phyloP scores from a whole-genome alignment of 2,113 vertebrate species.

The Cyanoderma ruficeps region DNA sequence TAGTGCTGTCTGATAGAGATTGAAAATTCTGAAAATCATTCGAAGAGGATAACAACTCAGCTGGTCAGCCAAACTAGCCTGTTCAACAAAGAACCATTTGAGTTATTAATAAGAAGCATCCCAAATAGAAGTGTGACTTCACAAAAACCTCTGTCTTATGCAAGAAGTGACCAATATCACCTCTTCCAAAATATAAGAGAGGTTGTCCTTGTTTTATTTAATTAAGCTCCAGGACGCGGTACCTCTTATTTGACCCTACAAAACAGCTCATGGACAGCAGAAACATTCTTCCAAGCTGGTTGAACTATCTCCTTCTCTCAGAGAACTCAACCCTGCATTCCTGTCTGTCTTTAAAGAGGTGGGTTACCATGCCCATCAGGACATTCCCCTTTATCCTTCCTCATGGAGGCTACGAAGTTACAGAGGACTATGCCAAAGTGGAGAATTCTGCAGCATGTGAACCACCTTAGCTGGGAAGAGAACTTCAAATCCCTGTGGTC shows the following conservation, averaged over 20 bases:
- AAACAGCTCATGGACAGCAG: not conserved
- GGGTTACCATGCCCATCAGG: not conserved
- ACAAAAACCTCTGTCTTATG: not conserved
- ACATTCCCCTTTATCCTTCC: not conserved
- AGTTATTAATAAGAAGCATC: not conserved
- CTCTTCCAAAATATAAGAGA: not conserved
- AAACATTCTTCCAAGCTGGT: not conserved
- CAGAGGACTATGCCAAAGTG: not conserved
- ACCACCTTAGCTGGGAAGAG: not conserved
- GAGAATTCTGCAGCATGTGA: not conserved
- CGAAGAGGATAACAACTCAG: not conserved
- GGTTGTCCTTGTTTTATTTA: not conserved
- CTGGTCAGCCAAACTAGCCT: not conserved
- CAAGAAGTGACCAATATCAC: not conserved
- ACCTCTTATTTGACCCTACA: not conserved
- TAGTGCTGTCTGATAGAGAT: not conserved
- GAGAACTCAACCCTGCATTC: not conserved
- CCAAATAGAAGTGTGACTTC: not conserved
- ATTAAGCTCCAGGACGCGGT: not conserved
- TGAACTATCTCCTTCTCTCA: not conserved
- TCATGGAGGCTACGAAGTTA: not conserved
- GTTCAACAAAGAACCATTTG: not conserved
- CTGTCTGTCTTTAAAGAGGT: not conserved
- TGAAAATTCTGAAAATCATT: not conserved
- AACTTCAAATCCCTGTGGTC: not conserved